Evolutionary conservation across 2,888 invertebrate species (phyloP), one percentile per base, ranked within the genome.

Genomic region (Phragmatobia fuliginosa): DNA sequence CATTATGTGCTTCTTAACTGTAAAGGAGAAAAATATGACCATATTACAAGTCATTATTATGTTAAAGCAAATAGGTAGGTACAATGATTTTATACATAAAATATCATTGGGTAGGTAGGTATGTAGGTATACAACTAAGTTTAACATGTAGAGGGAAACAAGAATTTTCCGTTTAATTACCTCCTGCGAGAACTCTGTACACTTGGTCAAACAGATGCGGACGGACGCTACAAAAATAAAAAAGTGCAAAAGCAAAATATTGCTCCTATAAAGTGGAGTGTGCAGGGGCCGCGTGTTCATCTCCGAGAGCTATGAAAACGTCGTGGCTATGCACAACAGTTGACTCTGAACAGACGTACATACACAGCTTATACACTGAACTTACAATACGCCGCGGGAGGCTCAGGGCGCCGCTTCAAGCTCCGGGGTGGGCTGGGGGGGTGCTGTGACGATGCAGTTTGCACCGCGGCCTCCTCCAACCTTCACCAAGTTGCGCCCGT

Each of bases 391-490:
- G 58, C 87, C 87, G 84, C 87, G 85, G 87, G 88, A 83, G 90
- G 82, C 88, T 62, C 65, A 63, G 69, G 81, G 81, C 78, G 73
- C 70, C 68, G 80, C 81, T 80, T 85, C 81, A 85, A 83, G 77
- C 81, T 80, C 85, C 82, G 85, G 84, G 83, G 82, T 85, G 84
- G 84, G 85, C 84, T 81, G 85, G 83, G 84, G n/a, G 85, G 86
- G 87, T 84, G 85, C 82, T 91, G 93, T 94, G 93, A 94, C 93
- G 91, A 91, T 94, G 94, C 94, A 94, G 94, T 93, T 94, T 94
- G 94, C 94, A 92, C 92, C 94, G 94, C 93, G 91, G 92, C 92
- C 93, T 93, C 93, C 93, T 93, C 92, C 92, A 94, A 93, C 94
- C 92, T 93, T 94, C 94, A 93, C 92, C 94, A 93, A 94, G 92